Conservation (phyloP, 2,888 invertebrate genomes). For the Craniophora ligustri region DNA sequence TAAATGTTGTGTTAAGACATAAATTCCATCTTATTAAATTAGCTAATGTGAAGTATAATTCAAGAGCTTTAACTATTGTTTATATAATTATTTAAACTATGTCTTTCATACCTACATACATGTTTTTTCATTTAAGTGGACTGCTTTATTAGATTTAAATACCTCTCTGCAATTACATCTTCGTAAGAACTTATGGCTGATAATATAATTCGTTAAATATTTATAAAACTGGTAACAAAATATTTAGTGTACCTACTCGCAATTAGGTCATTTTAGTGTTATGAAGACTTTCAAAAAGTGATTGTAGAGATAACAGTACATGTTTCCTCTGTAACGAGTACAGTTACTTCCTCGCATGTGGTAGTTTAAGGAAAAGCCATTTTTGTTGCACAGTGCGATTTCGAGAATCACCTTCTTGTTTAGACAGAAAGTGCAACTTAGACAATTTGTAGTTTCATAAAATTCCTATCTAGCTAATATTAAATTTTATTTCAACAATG, state of each 20-base stretch:
- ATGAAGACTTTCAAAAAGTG: constrained; percentile 68
- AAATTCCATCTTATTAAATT: constrained; percentile 64
- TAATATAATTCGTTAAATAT: constrained; percentile 44
- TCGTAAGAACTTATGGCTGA: constrained; percentile 33
- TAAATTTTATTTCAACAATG: constrained; percentile 71
- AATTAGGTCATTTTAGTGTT: constrained; percentile 49
- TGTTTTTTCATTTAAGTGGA: constrained; percentile 36
- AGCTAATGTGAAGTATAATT: constrained; percentile 53
- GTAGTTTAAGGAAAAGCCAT: constrained; percentile 57
- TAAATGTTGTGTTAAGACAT: constrained; percentile 65
- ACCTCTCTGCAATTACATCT: constrained; percentile 16
- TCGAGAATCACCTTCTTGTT: constrained; percentile 55
- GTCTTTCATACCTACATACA: constrained; percentile 33
- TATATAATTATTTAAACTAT: constrained; percentile 54
- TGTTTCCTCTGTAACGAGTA: constrained; percentile 58
- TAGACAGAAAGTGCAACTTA: constrained; percentile 65
- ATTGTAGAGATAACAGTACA: constrained; percentile 79
- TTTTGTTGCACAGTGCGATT: constrained; percentile 61
- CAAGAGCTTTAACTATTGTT: constrained; percentile 66
- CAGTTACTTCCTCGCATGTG: constrained; percentile 80
- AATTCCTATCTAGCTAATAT: constrained; percentile 65
- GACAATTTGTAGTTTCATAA: constrained; percentile 73
- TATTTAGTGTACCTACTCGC: constrained; percentile 38
- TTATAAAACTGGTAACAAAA: constrained; percentile 39
- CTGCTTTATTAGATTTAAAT: constrained; percentile 40